Conservation (phyloP, 1,140 invertebrate genomes). For the Drosophila malerkotliana region DNA sequence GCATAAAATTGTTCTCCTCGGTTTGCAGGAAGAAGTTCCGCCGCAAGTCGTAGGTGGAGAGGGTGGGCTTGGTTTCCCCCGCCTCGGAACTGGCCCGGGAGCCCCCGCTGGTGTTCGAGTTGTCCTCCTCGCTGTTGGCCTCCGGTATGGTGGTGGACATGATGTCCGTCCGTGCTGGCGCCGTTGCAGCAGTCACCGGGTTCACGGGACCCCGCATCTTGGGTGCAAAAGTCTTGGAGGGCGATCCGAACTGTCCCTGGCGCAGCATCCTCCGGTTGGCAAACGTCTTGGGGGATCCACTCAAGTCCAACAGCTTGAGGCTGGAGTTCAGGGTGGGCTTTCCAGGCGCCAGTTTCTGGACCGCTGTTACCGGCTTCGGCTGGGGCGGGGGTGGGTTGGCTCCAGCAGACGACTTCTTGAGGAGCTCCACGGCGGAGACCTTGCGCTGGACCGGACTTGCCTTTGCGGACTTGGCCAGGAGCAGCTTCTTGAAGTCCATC, state of each 20-base stretch:
- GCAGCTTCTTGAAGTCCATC: slow-evolving; percentile 92
- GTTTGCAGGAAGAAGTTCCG: slow-evolving; percentile 83
- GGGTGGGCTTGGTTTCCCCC: slow-evolving; percentile 20
- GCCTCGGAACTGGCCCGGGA: slow-evolving; percentile 54
- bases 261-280: slow-evolving; percentile 86
- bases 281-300: slow-evolving; percentile 88
- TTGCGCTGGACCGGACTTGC: slow-evolving; percentile 85
- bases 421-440: slow-evolving; percentile 92
- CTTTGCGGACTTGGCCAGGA: slow-evolving; percentile 86
- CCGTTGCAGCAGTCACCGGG: slow-evolving; percentile 88
- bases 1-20: slow-evolving; percentile 84
- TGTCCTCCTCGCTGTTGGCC: slow-evolving; percentile 90
- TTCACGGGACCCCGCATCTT: slow-evolving; percentile 85
- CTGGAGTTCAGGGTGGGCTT: slow-evolving; percentile 81
- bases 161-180: slow-evolving; percentile 90
- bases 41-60: slow-evolving; percentile 72
- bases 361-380: slow-evolving; percentile 4
- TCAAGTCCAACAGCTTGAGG: slow-evolving; percentile 85
- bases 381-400: slow-evolving; percentile 1
- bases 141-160: slow-evolving; percentile 94
- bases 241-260: slow-evolving; percentile 85
- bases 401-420: slow-evolving; percentile 86
- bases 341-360: slow-evolving; percentile 25
- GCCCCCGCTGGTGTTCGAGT: slow-evolving; percentile 67
- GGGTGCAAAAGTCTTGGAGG: slow-evolving; percentile 86